Evolutionary conservation across 2,113 vertebrate species (phyloP).

Genomic region (Ceuthmochares aereus): DNA sequence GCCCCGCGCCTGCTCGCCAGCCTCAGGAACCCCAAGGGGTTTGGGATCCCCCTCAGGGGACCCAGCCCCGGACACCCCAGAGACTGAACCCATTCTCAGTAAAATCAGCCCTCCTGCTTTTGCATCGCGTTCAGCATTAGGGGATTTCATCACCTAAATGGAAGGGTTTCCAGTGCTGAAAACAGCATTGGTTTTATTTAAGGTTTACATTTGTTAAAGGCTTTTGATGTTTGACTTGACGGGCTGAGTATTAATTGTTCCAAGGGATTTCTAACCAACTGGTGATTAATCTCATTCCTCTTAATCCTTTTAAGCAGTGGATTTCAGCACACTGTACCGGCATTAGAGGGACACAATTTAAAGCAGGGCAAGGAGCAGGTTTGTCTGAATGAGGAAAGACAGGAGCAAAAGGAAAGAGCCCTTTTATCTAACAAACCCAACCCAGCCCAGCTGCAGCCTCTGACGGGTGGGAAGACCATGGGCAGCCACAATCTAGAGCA

Average conservation of each 20-base stretch:
- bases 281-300: background rate
- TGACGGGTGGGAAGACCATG: background rate
- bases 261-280: background rate
- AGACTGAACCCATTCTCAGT: background rate
- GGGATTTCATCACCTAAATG: accelerated
- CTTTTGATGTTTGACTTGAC: background rate
- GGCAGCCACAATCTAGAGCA: background rate
- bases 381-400: accelerated
- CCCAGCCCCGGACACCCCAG: background rate
- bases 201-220: background rate
- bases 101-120: background rate
- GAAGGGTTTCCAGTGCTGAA: background rate
- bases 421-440: background rate
- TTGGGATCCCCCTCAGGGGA: background rate
- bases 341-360: background rate
- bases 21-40: background rate
- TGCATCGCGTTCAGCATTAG: accelerated
- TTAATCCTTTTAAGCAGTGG: background rate
- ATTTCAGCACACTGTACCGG: background rate
- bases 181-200: background rate
- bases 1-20: background rate
- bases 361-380: accelerated
- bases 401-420: background rate
- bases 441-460: background rate
- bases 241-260: background rate